phyloP scores from a whole-genome alignment of 53 echinoderm and acorn worm genomes.

The Echinometra lucunter region DNA sequence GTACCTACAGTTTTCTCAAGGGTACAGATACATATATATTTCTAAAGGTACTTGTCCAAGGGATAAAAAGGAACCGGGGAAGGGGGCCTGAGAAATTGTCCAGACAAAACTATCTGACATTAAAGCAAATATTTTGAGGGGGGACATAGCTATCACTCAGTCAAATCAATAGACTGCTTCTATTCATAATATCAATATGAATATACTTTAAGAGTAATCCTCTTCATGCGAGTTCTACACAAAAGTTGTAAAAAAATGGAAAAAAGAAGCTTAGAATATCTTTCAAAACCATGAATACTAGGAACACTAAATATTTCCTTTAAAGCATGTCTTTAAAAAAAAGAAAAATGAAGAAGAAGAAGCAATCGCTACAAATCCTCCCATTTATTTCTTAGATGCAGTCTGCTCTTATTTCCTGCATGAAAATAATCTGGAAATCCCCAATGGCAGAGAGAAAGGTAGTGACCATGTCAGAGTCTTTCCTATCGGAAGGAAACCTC shows the following conservation, averaged over 20 bases:
- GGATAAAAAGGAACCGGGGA: no score
- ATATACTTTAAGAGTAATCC: no score
- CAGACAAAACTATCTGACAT: neutral
- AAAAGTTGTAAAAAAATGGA: no score
- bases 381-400: neutral
- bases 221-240: no score
- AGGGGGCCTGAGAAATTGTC: neutral
- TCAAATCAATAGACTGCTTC: no score
- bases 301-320: neutral
- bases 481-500: constrained; percentile 13
- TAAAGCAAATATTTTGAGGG: no score
- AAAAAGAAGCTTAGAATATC: no score
- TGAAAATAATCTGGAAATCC: constrained; percentile 26
- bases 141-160: no score
- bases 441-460: neutral
- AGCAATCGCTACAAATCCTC: neutral
- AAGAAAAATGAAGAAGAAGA: neutral
- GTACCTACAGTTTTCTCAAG: no score
- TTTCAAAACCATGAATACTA: no score
- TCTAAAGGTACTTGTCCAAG: no score
- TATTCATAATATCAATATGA: neutral
- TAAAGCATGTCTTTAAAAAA: neutral
- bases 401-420: constrained; percentile 35
- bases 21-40: no score
- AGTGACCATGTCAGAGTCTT: constrained; percentile 22